Conservation (phyloP, 1,140 invertebrate species). For the Ridgeia piscesae region DNA sequence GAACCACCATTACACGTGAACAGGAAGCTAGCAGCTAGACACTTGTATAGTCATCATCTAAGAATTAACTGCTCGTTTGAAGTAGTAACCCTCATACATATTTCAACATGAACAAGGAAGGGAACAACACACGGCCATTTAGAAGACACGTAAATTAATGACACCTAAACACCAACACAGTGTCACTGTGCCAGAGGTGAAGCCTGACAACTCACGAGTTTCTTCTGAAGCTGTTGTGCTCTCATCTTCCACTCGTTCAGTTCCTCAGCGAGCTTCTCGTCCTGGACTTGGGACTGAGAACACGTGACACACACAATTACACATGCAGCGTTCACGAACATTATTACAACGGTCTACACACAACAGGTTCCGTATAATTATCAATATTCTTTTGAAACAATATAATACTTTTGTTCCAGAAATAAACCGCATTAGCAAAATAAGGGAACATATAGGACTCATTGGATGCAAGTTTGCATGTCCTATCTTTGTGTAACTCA, state of each 20-base stretch:
- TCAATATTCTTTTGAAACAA: background rate
- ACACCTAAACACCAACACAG: background rate
- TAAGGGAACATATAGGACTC: background rate
- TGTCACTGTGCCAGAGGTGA: background rate
- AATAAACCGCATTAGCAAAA: too few relatives aligned
- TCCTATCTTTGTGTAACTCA: background rate
- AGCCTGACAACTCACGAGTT: background rate
- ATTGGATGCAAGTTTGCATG: background rate
- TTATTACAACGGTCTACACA: background rate
- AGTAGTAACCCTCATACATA: too few relatives aligned
- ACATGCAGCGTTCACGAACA: background rate
- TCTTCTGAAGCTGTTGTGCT: background rate
- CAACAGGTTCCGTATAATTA: background rate
- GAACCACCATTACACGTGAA: background rate
- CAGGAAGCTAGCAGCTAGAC: too few relatives aligned
- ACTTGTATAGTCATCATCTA: too few relatives aligned
- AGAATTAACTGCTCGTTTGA: too few relatives aligned
- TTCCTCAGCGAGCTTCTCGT: background rate
- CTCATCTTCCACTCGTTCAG: background rate
- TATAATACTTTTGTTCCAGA: background rate
- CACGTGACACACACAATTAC: background rate
- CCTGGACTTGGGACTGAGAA: background rate
- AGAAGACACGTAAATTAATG: background rate
- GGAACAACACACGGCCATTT: background rate
- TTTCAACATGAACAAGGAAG: background rate